Percentiles rank a stretch among this genome's conserved stretches.
Evolutionary conservation across 2,888 invertebrate species (phyloP).

Genomic region (Chrysodeixis includens): DNA sequence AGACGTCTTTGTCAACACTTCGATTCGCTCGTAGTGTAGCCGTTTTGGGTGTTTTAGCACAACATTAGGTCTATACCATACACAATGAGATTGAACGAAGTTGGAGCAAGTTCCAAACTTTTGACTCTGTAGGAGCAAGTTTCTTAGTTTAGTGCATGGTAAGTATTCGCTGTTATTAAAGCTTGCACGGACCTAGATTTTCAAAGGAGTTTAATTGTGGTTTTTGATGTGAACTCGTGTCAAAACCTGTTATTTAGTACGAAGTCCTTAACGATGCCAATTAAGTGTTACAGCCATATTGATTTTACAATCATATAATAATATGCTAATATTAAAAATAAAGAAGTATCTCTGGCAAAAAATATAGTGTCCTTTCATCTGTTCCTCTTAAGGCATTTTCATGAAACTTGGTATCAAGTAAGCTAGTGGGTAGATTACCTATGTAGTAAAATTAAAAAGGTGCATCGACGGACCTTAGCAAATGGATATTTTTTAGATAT

Average conservation of each 20-base stretch:
- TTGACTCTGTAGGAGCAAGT: conserved; percentile 34
- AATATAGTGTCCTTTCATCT: too few relatives aligned
- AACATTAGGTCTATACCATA: conserved; percentile 46
- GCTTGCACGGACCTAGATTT: neutral
- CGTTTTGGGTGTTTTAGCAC: conserved; percentile 64
- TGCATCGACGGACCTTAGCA: too few relatives aligned
- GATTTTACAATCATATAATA: too few relatives aligned
- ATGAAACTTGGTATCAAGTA: too few relatives aligned
- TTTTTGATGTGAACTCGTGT: neutral
- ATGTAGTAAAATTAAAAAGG: too few relatives aligned
- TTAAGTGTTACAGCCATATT: too few relatives aligned
- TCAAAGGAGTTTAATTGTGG: neutral
- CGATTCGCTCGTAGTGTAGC: conserved; percentile 77
- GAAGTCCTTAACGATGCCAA: too few relatives aligned
- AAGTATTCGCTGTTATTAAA: conserved; percentile 25
- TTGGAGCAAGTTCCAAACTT: conserved; percentile 41
- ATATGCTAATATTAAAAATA: too few relatives aligned
- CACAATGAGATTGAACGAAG: conserved; percentile 28
- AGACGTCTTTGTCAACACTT: conserved; percentile 84
- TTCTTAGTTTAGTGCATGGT: conserved; percentile 25
- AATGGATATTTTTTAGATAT: too few relatives aligned
- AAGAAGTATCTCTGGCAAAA: too few relatives aligned
- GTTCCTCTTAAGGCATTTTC: too few relatives aligned
- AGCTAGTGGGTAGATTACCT: too few relatives aligned
- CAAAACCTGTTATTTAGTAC: neutral